Evolutionary conservation across 1,140 invertebrate genomes (phyloP).

Genomic region (Lordiphosa clarofinis): DNA sequence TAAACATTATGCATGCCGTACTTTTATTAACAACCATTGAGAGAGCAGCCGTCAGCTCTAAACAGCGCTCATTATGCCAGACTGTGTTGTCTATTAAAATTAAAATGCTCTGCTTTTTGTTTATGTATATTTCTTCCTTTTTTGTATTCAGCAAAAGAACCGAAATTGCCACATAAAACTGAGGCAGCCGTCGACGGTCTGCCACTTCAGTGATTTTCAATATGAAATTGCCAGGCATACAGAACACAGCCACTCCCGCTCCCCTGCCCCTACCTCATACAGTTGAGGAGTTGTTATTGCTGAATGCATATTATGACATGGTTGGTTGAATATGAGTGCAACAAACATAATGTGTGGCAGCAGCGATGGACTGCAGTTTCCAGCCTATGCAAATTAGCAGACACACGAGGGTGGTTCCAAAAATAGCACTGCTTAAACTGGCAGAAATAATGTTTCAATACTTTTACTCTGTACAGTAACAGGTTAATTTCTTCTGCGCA

Average conservation of each 20-base stretch:
- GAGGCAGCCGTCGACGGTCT: slow-evolving; percentile 46
- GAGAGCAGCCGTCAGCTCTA: slow-evolving; percentile 32
- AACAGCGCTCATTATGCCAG: slow-evolving; percentile 60
- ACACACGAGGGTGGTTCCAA: background rate
- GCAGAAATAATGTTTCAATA: no score
- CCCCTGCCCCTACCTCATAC: no score
- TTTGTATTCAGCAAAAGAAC: slow-evolving; percentile 44
- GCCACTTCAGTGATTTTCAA: slow-evolving; percentile 75
- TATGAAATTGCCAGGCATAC: slow-evolving; percentile 67
- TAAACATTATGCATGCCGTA: slow-evolving; percentile 48
- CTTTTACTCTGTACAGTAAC: no score
- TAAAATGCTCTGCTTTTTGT: slow-evolving; percentile 45
- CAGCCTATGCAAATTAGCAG: slow-evolving; percentile 57
- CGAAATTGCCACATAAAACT: slow-evolving; percentile 67
- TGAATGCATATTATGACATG: slow-evolving; percentile 52
- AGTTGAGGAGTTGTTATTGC: slow-evolving; percentile 22
- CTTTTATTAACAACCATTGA: slow-evolving; percentile 67
- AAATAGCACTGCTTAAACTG: no score
- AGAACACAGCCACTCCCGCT: slow-evolving; percentile 18
- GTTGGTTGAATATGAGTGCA: slow-evolving; percentile 64
- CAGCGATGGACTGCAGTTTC: slow-evolving; percentile 55
- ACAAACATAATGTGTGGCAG: slow-evolving; percentile 54
- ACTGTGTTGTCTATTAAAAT: slow-evolving; percentile 57
- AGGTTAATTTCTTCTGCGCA: no score
- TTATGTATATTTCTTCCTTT: slow-evolving; percentile 13